phyloP scores from a whole-genome alignment of 2,888 invertebrate genomes.

The Caenorhabditis uteleia region DNA sequence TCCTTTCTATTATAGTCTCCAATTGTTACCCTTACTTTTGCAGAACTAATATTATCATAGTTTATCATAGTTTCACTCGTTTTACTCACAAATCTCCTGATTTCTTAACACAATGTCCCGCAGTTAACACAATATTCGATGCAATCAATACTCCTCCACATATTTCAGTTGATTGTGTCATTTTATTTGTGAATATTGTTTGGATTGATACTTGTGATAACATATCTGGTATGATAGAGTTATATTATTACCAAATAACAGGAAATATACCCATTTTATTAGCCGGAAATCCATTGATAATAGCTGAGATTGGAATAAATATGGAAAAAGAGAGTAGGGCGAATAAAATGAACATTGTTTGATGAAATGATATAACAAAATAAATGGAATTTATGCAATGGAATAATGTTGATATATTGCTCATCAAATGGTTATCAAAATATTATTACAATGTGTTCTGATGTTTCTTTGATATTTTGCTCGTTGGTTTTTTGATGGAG shows the following conservation, averaged over 20 bases:
- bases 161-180: slow-evolving; percentile 8
- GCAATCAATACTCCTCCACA: slow-evolving; percentile 30
- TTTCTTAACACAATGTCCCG: slow-evolving; percentile 21
- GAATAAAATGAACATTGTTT: not conserved
- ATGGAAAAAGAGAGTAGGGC: not conserved
- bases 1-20: slow-evolving; percentile 14
- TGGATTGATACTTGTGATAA: slow-evolving; percentile 20
- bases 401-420: too few relatives aligned
- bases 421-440: too few relatives aligned
- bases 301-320: not conserved
- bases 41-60: slow-evolving; percentile 8
- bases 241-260: not conserved
- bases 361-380: too few relatives aligned
- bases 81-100: not conserved
- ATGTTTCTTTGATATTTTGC: too few relatives aligned
- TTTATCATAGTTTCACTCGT: not conserved
- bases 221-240: slow-evolving; percentile 9
- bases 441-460: too few relatives aligned
- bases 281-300: slow-evolving; percentile 27
- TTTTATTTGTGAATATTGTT: slow-evolving; percentile 7
- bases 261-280: slow-evolving; percentile 12
- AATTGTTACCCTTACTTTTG: slow-evolving; percentile 8
- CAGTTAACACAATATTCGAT: slow-evolving; percentile 21
- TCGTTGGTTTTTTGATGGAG: too few relatives aligned
- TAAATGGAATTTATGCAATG: too few relatives aligned